Base-by-base conservation (phyloP, 2,888 invertebrate species). In the Tetramorium bicarinatum region DNA sequence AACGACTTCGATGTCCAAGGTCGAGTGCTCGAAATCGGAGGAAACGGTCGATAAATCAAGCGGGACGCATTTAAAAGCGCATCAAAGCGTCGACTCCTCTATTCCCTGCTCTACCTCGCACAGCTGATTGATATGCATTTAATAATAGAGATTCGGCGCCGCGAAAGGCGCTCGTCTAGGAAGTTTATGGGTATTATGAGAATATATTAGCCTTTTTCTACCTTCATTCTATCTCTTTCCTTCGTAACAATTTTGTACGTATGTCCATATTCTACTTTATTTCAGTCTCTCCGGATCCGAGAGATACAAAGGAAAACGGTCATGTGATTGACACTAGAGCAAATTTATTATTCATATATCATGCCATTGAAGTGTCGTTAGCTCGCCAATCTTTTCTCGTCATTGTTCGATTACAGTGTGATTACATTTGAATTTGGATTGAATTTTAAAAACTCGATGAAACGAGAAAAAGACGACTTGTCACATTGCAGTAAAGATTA, bases 61-160 rank as follows among this genome's bases (percentile, higher is more conserved):
- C 59, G 66, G 80, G 83, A 87, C 87, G 91, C 92, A 91, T 94
- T 94, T 94, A 94, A 94, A 94, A 94, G 91, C 92, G 91, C 94
- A 94, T 94, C 90, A 91, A 86, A 88, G 69, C 47, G 64, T 44
- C 72, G 64, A 72, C 21, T 41, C 47, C 59, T n/a, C 25, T 56
- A 38, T 41, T 6, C 59, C 67, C 64, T 66, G 21, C 44, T n/a
- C 49, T 52, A 25, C 66, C 66, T 62, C 61, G 18, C 77, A 59
- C 85, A 89, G 86, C 93, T 94, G 94, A 94, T 94, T 94, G 93
- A 94, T 94, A 94, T 90, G 93, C 92, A 91, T 93, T 93, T 94
- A 94, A 94, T 94, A 93, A 94, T 92, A 94, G 93, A 94, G 92
- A 91, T 86, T 81, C 82, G 79, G 85, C 61, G 86, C 89, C 87